Conservation (phyloP, 1,140 invertebrate species). For the Mamestra configurata region DNA sequence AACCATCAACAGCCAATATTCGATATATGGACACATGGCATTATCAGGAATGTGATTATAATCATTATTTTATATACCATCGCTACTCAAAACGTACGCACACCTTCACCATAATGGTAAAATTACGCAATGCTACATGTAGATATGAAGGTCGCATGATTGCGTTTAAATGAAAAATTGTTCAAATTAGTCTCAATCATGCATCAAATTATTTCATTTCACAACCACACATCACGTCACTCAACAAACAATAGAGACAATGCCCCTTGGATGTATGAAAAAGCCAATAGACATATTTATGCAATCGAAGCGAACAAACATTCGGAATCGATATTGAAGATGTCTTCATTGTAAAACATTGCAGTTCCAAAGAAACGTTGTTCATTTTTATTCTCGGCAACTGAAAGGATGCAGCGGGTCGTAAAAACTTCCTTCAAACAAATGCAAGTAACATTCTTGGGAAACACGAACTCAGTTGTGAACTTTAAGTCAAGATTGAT, state of each 20-base stretch:
- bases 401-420: conserved; percentile 22
- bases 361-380: conserved; percentile 35
- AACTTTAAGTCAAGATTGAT: conserved; percentile 6
- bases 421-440: conserved; percentile 47
- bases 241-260: conserved; percentile 47
- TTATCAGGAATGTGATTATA: conserved; percentile 7
- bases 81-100: background rate
- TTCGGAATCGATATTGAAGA: conserved; percentile 35
- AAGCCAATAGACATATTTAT: conserved; percentile 45
- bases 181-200: conserved; percentile 59
- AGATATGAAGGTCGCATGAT: conserved; percentile 55
- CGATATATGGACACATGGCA: conserved; percentile 2
- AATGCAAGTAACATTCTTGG: conserved; percentile 22
- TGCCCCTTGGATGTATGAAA: conserved; percentile 15
- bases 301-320: conserved; percentile 40
- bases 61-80: conserved; percentile 15
- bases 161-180: conserved; percentile 64
- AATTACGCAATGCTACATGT: conserved; percentile 41
- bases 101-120: background rate
- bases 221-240: conserved; percentile 45
- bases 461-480: conserved; percentile 14
- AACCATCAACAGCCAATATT: background rate
- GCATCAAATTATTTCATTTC: conserved; percentile 54
- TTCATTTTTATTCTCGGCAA: conserved; percentile 46
- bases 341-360: conserved; percentile 27